A percentile compares a stretch with the other conserved stretches of the same genome.
Conservation (phyloP, 2,797 vertebrate genomes). For the Delichon dasypus region DNA sequence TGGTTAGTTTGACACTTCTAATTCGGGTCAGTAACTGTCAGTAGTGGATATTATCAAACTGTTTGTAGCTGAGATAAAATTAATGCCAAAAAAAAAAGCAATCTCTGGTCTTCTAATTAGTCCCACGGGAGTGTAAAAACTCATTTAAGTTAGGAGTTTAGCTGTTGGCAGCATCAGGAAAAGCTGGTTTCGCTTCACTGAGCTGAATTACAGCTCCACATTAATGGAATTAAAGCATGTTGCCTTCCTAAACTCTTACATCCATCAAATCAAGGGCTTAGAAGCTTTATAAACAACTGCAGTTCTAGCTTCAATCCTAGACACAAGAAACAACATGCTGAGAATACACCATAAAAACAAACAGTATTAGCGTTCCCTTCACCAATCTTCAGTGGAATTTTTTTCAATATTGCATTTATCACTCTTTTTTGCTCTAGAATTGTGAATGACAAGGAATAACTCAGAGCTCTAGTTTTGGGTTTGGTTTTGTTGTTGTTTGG, state of each 20-base stretch:
- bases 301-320: background rate
- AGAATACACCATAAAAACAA: background rate
- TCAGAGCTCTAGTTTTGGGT: background rate
- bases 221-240: conserved; percentile 42
- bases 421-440: background rate
- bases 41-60: conserved; percentile 15
- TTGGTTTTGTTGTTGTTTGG: background rate
- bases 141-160: conserved; percentile 58
- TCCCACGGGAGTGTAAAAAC: conserved; percentile 42
- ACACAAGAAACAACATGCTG: background rate
- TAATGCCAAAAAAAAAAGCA: conserved; percentile 11
- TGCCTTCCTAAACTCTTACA: conserved; percentile 21
- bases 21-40: background rate
- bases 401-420: background rate
- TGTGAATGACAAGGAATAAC: background rate
- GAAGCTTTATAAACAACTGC: conserved; percentile 24
- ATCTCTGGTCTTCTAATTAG: conserved; percentile 55
- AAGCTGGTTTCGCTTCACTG: conserved; percentile 50
- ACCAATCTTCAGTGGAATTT: background rate
- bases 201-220: conserved; percentile 47
- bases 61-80: conserved; percentile 28
- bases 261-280: conserved; percentile 38
- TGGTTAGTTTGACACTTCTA: conserved; percentile 15
- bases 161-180: conserved; percentile 13
- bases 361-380: background rate